A percentile compares a stretch with the other conserved stretches of the same genome.
phyloP scores from a whole-genome alignment of 2,113 vertebrate species.

The Platysteira castanea region DNA sequence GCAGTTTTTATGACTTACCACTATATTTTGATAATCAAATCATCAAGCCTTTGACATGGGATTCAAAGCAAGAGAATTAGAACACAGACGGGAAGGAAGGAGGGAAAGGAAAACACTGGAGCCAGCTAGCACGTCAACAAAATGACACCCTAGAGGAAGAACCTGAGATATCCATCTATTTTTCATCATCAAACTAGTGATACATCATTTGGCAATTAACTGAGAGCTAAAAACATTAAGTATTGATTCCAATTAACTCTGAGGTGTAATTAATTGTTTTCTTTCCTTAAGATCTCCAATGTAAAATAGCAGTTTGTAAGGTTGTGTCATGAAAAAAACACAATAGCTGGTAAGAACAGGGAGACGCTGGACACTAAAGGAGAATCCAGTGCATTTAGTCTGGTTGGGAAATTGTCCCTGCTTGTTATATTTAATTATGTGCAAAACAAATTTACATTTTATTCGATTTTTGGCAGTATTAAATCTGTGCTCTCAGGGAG shows the following conservation, averaged over 20 bases:
- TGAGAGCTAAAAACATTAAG: conserved; percentile 49
- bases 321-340: not conserved
- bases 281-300: conserved; percentile 9
- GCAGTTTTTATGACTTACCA: not conserved
- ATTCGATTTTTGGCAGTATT: not conserved
- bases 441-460: not conserved
- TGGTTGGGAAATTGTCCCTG: not conserved
- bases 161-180: conserved; percentile 52
- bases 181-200: conserved; percentile 22
- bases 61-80: not conserved
- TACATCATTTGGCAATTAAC: conserved; percentile 72
- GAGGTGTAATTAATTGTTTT: conserved; percentile 63
- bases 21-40: not conserved
- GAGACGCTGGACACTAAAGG: not conserved
- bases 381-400: not conserved
- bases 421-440: not conserved
- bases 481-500: not conserved
- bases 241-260: conserved; percentile 70
- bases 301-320: not conserved
- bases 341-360: not conserved
- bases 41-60: not conserved
- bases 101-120: not conserved
- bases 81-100: not conserved
- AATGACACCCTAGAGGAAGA: conserved; percentile 36
- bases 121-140: not conserved